Evolutionary conservation across 2,888 invertebrate species (phyloP), one percentile per base, ranked within the genome.

Genomic region (Hesperia comma): DNA sequence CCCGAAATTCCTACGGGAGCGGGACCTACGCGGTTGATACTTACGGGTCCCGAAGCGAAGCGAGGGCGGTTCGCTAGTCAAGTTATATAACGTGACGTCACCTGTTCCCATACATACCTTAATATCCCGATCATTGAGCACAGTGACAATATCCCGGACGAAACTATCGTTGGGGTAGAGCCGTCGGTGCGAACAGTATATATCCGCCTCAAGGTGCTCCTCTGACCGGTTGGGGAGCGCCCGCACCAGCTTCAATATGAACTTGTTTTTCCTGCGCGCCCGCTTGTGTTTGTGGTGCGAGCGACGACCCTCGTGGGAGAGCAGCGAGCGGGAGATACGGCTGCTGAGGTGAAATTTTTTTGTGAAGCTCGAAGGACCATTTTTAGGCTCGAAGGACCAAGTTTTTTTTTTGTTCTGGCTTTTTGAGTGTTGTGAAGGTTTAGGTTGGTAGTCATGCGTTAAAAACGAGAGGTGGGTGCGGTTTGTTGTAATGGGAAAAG

Each of bases 161-260:
- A 92, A 90, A 10, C 76, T 77, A 75, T 92, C 85, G 72, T 92
- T 91, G 1, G 91, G 91, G 68, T 74, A 81, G 53, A 92, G 77
- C 15, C 72, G 77, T 0, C 51, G 56, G 63, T 92, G 91, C 17
- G 72, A 74, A 77, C 91, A 92, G 71, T 84, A 82, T 0, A 91
- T 72, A 62, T 90, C 90, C 54, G 83, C 80, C 70, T 92, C 91
- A 7, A 92, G 69, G 62, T 92, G 91, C 0, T 92, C 84, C 8
- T 84, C 83, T 0, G 79, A 74, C 21, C 73, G 70, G 74, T 86
- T 86, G 66, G 69, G 0, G 78, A 70, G 68, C 58, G 69, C 0
- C 1, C 58, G 76, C 2, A 84, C 71, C 6, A 92, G 68, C 56
- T 81, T 81, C 56, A 92, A 70, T 5, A 91, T 83, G 76, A 92